These are phyloP conservation scores for Apantesis nais DNA, from an alignment of 2,888 invertebrate species.

Conservation along the genomic window DNA sequence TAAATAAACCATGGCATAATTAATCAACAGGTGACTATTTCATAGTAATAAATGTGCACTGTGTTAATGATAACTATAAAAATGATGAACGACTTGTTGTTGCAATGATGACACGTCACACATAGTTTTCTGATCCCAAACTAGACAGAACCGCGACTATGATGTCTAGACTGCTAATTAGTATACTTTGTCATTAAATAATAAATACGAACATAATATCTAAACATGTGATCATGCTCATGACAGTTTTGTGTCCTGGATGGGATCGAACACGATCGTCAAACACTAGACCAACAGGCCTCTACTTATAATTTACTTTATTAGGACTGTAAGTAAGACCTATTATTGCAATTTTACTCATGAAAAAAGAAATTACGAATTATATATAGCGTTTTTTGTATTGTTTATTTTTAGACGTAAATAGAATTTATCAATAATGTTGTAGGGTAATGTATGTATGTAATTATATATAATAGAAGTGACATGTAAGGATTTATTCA, in stretches of 20 bases:
- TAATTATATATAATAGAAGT: not conserved
- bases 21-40: too few species aligned
- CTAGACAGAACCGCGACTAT: too few species aligned
- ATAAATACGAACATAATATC: not conserved
- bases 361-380: slow-evolving; percentile 17
- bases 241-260: not conserved
- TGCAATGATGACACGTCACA: too few species aligned
- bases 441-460: not conserved
- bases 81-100: too few species aligned
- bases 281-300: not conserved
- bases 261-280: not conserved
- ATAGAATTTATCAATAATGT: not conserved
- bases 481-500: not conserved
- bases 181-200: too few species aligned
- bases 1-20: too few species aligned
- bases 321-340: slow-evolving; percentile 36
- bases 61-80: too few species aligned
- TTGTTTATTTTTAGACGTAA: slow-evolving; percentile 9
- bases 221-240: not conserved
- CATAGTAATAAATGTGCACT: not conserved
- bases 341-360: slow-evolving; percentile 22
- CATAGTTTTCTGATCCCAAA: too few species aligned
- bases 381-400: slow-evolving; percentile 19
- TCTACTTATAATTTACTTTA: slow-evolving; percentile 11
- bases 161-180: too few species aligned